Evolutionary conservation across 2,113 vertebrate species (phyloP).

Genomic region (Addax nasomaculatus): DNA sequence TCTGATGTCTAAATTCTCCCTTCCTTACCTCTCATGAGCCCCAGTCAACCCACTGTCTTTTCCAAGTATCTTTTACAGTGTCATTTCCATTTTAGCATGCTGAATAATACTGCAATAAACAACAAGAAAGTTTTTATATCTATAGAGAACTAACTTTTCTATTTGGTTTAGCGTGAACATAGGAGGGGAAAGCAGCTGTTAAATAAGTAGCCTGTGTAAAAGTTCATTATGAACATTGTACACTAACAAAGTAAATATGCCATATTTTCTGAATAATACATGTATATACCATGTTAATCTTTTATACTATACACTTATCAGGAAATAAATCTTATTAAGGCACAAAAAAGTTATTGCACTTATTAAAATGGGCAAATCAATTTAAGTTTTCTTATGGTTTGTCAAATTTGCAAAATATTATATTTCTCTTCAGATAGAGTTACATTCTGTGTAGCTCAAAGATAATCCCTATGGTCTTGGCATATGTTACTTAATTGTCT

Average conservation of each 20-base stretch:
- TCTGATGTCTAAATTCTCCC: background rate
- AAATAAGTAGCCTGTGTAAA: conserved; percentile 31
- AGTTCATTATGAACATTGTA: conserved; percentile 29
- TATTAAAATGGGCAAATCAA: conserved; percentile 78
- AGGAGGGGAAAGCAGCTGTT: background rate
- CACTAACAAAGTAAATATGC: conserved; percentile 37
- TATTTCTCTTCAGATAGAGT: conserved; percentile 84
- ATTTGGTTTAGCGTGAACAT: conserved; percentile 8
- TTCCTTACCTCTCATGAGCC: background rate
- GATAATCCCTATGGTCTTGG: conserved; percentile 89
- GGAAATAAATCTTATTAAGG: conserved; percentile 73
- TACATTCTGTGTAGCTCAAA: conserved; percentile 86
- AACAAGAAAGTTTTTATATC: conserved; percentile 13
- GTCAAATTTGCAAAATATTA: conserved; percentile 89
- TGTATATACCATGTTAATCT: conserved; percentile 48
- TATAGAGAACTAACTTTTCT: background rate
- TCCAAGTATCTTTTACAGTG: background rate
- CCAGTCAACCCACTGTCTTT: background rate
- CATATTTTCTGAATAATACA: conserved; percentile 53
- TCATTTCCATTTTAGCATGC: background rate
- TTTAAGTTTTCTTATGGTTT: conserved; percentile 81
- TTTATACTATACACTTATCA: conserved; percentile 63
- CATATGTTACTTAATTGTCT: conserved; percentile 93
- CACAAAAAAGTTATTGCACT: conserved; percentile 73
- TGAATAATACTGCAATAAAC: background rate